phyloP scores from a whole-genome alignment of 2,797 vertebrate genomes.

The Mormyrus proboscirostris region DNA sequence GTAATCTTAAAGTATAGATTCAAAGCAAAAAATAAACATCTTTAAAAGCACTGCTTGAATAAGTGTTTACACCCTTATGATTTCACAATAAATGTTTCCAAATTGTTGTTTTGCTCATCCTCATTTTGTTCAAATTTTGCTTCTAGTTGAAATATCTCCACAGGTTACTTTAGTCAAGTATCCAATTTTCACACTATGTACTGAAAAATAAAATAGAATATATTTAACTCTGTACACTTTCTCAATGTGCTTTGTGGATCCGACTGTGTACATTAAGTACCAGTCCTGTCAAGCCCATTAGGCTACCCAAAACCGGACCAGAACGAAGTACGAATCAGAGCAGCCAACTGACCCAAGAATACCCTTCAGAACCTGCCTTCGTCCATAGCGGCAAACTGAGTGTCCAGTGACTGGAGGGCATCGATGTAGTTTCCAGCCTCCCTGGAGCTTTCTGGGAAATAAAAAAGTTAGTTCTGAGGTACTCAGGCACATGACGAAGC shows the following conservation, averaged over 20 bases:
- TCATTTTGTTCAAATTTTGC: slow-evolving; percentile 9
- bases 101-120: slow-evolving; percentile 48
- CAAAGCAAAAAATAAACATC: slow-evolving; percentile 18
- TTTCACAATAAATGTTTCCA: slow-evolving; percentile 80
- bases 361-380: not conserved
- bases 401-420: not conserved
- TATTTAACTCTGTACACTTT: not conserved
- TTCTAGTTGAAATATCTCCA: slow-evolving; percentile 6
- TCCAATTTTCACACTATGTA: not conserved
- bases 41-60: slow-evolving; percentile 55
- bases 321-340: not conserved
- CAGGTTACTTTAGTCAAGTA: not conserved
- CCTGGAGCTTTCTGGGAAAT: slow-evolving; percentile 11
- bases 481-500: not conserved
- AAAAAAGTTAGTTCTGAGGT: not conserved
- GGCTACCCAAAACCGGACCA: not conserved
- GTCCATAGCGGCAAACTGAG: not conserved
- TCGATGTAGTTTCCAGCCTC: not conserved
- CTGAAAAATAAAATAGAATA: not conserved
- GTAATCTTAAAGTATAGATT: slow-evolving; percentile 47
- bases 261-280: not conserved
- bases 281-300: not conserved
- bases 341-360: not conserved
- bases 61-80: slow-evolving; percentile 64
- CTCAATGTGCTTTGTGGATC: not conserved